These are phyloP conservation scores for Bombus superbus DNA, from an alignment of 1,140 invertebrate genomes.

Conservation along the genomic window DNA sequence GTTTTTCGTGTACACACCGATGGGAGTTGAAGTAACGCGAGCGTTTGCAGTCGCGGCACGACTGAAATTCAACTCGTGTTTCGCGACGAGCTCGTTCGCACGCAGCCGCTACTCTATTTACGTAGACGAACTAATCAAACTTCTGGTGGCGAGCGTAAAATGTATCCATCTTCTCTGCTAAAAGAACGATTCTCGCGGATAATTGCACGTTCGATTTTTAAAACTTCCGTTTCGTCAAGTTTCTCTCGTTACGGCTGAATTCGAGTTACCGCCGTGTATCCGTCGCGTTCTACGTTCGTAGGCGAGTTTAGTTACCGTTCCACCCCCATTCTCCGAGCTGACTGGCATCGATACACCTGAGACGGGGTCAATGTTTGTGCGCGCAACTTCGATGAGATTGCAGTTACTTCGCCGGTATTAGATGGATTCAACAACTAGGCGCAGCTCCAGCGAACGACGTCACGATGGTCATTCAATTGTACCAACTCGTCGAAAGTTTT, in stretches of 20 bases:
- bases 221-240: background rate
- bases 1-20: background rate
- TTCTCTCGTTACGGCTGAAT: background rate
- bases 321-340: background rate
- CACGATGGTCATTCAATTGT: constrained; percentile 39
- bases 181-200: background rate
- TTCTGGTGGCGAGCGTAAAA: background rate
- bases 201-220: background rate
- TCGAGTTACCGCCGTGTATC: background rate
- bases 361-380: constrained; percentile 50
- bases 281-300: background rate
- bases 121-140: constrained; percentile 42
- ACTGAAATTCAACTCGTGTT: constrained; percentile 11
- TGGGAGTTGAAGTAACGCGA: background rate
- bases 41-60: background rate
- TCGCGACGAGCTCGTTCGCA: background rate
- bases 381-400: constrained; percentile 52
- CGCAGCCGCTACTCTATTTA: constrained; percentile 24
- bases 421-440: background rate
- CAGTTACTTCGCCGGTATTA: constrained; percentile 6
- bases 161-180: background rate
- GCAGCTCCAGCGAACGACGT: background rate
- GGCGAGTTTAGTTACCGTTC: background rate
- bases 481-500: constrained; percentile 26
- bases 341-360: constrained; percentile 10